Conservation (phyloP, 1,140 invertebrate species). For the Aphidius gifuensis region DNA sequence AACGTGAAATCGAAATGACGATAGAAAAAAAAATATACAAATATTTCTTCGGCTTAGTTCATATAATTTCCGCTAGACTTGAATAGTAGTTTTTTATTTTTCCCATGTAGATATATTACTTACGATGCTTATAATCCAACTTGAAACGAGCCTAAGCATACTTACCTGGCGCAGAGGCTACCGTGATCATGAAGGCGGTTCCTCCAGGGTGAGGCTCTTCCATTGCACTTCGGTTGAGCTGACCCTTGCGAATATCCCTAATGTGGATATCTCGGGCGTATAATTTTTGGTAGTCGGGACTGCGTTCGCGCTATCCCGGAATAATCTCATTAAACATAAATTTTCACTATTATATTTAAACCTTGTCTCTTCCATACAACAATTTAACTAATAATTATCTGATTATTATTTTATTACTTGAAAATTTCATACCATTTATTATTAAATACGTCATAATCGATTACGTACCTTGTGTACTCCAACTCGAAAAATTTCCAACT, state of each 20-base stretch:
- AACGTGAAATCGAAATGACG: too few relatives aligned
- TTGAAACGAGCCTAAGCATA: conserved; percentile 40
- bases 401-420: too few relatives aligned
- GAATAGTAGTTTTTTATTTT: conserved; percentile 3
- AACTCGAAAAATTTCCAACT: too few relatives aligned
- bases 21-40: too few relatives aligned
- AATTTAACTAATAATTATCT: background rate
- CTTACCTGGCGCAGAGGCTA: conserved; percentile 60
- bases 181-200: conserved; percentile 67
- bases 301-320: conserved; percentile 55
- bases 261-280: conserved; percentile 64
- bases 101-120: too few relatives aligned
- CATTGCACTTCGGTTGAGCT: conserved; percentile 69
- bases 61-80: background rate
- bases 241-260: conserved; percentile 69
- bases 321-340: background rate
- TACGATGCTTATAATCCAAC: background rate
- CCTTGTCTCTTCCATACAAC: background rate
- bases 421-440: too few relatives aligned
- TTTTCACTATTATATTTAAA: background rate
- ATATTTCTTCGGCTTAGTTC: background rate
- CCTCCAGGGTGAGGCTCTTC: conserved; percentile 62
- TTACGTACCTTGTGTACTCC: too few relatives aligned
- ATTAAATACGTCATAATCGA: too few relatives aligned
- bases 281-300: conserved; percentile 66